Evolutionary conservation across 2,113 vertebrate species (phyloP).

Genomic region (Dasypus novemcinctus): DNA sequence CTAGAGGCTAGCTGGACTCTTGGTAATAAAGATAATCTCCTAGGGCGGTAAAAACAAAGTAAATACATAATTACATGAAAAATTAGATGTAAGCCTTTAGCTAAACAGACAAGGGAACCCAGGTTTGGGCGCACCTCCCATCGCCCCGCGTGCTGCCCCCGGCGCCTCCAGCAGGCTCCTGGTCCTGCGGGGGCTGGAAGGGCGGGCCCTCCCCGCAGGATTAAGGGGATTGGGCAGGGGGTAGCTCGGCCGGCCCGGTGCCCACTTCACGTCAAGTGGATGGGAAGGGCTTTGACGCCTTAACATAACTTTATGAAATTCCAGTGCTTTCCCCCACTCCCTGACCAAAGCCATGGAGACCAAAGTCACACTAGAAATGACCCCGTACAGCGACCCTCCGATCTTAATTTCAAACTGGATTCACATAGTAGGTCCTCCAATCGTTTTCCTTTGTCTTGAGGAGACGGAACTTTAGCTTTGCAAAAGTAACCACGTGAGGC

Average conservation of each 20-base stretch:
- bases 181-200: background rate
- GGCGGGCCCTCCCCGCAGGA: background rate
- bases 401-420: background rate
- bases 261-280: background rate
- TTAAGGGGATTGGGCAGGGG: background rate
- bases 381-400: background rate
- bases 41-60: background rate
- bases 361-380: background rate
- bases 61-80: background rate
- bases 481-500: rapidly evolving
- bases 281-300: background rate
- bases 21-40: background rate
- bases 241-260: background rate
- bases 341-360: background rate
- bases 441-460: background rate
- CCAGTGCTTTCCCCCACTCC: background rate
- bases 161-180: rapidly evolving
- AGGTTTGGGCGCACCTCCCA: background rate
- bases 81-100: background rate
- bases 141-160: rapidly evolving
- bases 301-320: background rate
- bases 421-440: background rate
- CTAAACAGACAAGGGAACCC: background rate
- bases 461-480: background rate
- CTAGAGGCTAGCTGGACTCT: background rate